Base-by-base conservation (phyloP, 2,113 vertebrate species). In the Mastomys coucha region DNA sequence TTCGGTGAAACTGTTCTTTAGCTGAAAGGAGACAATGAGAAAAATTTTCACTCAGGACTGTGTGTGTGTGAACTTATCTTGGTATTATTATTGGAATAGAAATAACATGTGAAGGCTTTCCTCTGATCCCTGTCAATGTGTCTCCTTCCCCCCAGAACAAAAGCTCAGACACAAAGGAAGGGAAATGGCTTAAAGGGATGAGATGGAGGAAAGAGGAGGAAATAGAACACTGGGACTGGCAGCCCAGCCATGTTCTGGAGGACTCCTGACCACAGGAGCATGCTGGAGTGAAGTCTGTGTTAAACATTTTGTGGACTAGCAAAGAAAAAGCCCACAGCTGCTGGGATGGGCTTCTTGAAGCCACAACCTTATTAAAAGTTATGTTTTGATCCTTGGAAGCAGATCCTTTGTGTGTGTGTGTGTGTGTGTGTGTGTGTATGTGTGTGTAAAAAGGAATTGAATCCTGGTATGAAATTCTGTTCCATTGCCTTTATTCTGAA, bases 141-240 rank as follows among this genome's bases (percentile, higher is more conserved):
- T 95, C 89, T 97, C 92, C 94, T 98, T 97, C 97, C 94, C 94
- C 96, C 49, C 63, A 72, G 75, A 97, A 98, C 98, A 97, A 98
- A 98, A 96, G 96, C 97, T 97, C 93, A 81, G 92, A 97, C 97
- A 97, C 91, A 93, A 97, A 98, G 98, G 98, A 97, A 96, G 97
- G 97, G 97, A 98, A 97, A 85, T 84, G 96, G 93, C 97, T 96
- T 96, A 91, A 97, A 63, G 65, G 84, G 39, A 77, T 69, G 63
- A 82, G 67, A 60, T 58, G 65, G 76, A 86, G 82, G 73, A 96
- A 88, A 94, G 58, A 58, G 51, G 89, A 96, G 96, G 88, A 92
- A 95, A 88, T 96, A 91, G 96, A 93, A 65, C 49, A 7, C 12
- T 8, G 39, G 76, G 86, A 76, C 20, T 1, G 31, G 39, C 81